A percentile compares a stretch with the other conserved stretches of the same genome.
Conservation (phyloP, 1,140 invertebrate species). For the Neuroterus valhalla region DNA sequence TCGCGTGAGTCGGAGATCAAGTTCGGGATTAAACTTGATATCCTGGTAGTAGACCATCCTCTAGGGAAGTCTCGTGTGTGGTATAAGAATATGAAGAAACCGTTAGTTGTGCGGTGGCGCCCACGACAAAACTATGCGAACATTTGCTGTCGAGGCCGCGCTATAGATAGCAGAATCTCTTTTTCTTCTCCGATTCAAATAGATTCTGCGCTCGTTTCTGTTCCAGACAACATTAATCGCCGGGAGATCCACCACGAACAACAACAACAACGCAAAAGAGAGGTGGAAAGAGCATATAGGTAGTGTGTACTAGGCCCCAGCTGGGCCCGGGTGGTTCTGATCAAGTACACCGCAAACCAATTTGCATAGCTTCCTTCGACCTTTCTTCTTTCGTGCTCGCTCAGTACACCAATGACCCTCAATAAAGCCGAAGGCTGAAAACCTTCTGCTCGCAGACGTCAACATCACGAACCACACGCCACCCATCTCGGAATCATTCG, state of each 20-base stretch:
- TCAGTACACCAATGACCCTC: constrained; percentile 39
- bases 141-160: constrained; percentile 39
- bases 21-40: constrained; percentile 9
- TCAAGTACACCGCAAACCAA: constrained; percentile 42
- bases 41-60: constrained; percentile 44
- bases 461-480: constrained; percentile 46
- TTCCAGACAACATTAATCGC: constrained; percentile 36
- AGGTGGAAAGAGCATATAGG: constrained; percentile 4
- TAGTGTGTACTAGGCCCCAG: constrained; percentile 26
- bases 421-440: constrained; percentile 50
- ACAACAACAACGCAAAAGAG: neutral
- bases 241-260: constrained; percentile 30
- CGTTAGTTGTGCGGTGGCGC: constrained; percentile 47
- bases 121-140: constrained; percentile 50
- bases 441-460: constrained; percentile 44
- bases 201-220: constrained; percentile 42
- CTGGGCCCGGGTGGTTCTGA: constrained; percentile 36
- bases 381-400: constrained; percentile 39
- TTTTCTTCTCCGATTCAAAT: constrained; percentile 11
- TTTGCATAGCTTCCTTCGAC: constrained; percentile 47
- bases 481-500: constrained; percentile 43
- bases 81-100: constrained; percentile 45
- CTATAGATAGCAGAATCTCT: constrained; percentile 46
- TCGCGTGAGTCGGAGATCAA: neutral
- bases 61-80: constrained; percentile 42